Evolutionary conservation across 2,888 invertebrate genomes (phyloP), one percentile per base, ranked within the genome.

Genomic region (Encarsia formosa): DNA sequence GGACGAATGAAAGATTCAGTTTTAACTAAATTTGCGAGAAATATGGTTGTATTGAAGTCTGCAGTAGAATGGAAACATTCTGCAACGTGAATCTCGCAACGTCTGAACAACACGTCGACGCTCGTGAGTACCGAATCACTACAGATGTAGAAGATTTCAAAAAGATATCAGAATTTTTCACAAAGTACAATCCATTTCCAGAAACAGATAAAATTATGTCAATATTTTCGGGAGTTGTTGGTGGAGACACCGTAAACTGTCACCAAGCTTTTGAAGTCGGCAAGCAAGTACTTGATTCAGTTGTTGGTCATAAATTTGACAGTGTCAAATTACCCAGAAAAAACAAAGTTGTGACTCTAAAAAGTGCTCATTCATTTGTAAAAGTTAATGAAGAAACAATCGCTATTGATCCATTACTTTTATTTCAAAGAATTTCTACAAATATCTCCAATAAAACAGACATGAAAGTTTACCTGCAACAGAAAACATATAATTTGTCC

Each of bases 71-170:
- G 22, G 62, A 61, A 47, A 13, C n/a, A 16, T 48, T 53, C 26
- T 38, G 31, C 11, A 39, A 31, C n/a, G 37, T 54, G 16, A 9
- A 22, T 11, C 26, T n/a, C 22, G 32, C 16, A 16, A 43, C 23
- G 1, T 62, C 62, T 2, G 68, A 71, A 2, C 71, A 71, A 60
- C 69, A 73, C 64, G 67, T 71, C 34, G 71, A 71, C 65, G 63
- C 67, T 42, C 68, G 68, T 56, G 63, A 68, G 63, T 69, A 68
- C 49, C 59, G 68, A 55, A 54, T 68, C 54, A 66, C 66, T 43
- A 65, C 55, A 63, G 64, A 69, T 61, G 38, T 44, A 54, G 35
- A 52, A 55, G 64, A 64, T 44, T 46, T 63, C 16, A 34, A 49
- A 57, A 69, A 52, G 60, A 63, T 72, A 58, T 5, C 60, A 4